phyloP scores from a whole-genome alignment of 92 coral and sea anemone genomes.

The Micromussa lordhowensis region DNA sequence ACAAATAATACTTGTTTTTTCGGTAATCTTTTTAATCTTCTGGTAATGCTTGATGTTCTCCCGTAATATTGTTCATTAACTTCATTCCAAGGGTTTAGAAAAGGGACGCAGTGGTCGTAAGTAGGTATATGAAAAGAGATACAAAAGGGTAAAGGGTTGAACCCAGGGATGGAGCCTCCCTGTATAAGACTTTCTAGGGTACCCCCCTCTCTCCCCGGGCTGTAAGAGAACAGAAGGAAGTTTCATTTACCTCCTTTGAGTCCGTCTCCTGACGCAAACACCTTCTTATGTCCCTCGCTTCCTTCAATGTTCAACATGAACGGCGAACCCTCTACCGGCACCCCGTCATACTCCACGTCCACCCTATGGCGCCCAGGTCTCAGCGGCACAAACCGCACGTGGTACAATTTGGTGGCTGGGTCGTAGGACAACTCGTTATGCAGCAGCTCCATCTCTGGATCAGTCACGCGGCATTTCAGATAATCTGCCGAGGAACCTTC shows the following conservation, averaged over 20 bases:
- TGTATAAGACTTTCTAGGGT: too few species aligned
- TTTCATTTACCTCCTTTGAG: conserved; percentile 74
- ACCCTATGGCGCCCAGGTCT: conserved; percentile 77
- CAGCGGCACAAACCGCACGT: conserved; percentile 87
- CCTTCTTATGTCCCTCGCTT: conserved; percentile 66
- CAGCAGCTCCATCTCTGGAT: conserved; percentile 68
- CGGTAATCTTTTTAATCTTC: too few species aligned
- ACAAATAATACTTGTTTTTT: too few species aligned
- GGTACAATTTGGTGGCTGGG: conserved; percentile 58
- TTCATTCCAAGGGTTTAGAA: too few species aligned
- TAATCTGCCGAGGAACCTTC: conserved; percentile 60
- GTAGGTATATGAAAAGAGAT: too few species aligned
- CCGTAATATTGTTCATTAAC: too few species aligned
- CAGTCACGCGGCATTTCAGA: conserved; percentile 69
- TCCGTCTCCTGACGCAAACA: conserved; percentile 86
- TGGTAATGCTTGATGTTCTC: too few species aligned
- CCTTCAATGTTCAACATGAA: conserved; percentile 68
- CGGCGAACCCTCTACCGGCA: conserved; percentile 84
- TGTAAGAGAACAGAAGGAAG: too few species aligned
- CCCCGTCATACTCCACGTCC: conserved; percentile 77
- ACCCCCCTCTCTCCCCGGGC: too few species aligned
- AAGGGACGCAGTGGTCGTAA: too few species aligned
- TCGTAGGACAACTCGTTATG: conserved; percentile 62
- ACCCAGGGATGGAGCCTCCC: too few species aligned
- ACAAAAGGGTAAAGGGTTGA: too few species aligned